These are phyloP conservation scores for Microctonus brassicae DNA, from an alignment of 2,888 invertebrate species.

Conservation along the genomic window DNA sequence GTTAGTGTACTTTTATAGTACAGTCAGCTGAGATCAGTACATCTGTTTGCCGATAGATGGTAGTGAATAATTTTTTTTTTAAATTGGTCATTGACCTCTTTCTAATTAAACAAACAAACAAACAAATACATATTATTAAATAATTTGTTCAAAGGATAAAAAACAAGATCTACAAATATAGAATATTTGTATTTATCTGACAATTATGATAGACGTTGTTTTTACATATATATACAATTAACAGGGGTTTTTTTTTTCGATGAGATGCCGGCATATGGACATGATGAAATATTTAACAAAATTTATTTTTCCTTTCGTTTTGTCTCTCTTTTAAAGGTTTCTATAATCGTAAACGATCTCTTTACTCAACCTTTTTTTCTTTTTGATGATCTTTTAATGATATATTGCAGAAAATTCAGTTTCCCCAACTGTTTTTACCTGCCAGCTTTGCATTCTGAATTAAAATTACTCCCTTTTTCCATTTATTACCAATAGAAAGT, in stretches of 20 bases:
- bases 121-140: background rate
- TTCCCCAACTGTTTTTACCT: conserved; percentile 25
- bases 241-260: background rate
- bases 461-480: conserved; percentile 30
- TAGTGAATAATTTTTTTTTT: background rate
- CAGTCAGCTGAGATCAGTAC: conserved; percentile 9
- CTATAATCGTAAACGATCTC: background rate
- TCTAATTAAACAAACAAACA: background rate
- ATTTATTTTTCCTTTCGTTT: background rate
- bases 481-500: conserved; percentile 37
- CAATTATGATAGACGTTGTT: conserved; percentile 49
- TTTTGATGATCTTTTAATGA: background rate
- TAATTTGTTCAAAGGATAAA: background rate
- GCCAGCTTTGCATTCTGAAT: conserved; percentile 18
- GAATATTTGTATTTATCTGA: conserved; percentile 60
- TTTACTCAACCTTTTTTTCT: background rate
- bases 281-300: background rate
- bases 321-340: background rate
- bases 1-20: too few species aligned
- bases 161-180: conserved; percentile 47
- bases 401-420: conserved; percentile 1
- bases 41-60: background rate
- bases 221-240: conserved; percentile 3
- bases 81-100: conserved; percentile 9
- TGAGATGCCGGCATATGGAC: background rate